Conservation (phyloP, 2,888 invertebrate species). For the Ryuthela nishihirai region DNA sequence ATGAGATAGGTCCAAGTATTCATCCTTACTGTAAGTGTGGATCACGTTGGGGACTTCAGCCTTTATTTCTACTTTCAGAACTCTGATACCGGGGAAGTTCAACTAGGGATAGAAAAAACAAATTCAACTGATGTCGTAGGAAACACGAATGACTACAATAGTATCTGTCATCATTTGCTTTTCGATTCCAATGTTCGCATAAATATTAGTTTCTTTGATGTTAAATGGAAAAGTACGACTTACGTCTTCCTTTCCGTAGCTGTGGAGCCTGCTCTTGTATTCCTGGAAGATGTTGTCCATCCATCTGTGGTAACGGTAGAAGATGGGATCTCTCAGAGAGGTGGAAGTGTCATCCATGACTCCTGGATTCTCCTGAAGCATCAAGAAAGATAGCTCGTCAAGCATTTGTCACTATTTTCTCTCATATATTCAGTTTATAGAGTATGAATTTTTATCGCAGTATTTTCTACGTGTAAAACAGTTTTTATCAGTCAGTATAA, state of each 20-base stretch:
- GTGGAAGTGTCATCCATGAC: conserved; percentile 80
- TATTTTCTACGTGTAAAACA: too few relatives aligned
- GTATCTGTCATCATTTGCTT: too few relatives aligned
- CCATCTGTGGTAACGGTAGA: conserved; percentile 80
- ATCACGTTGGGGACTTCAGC: conserved; percentile 39
- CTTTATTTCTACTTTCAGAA: conserved; percentile 41
- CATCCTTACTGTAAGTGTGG: conserved; percentile 64
- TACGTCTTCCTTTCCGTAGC: conserved; percentile 62
- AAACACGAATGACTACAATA: too few relatives aligned
- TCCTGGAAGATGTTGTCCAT: conserved; percentile 72
- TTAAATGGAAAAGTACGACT: conserved; percentile 21
- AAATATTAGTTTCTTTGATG: too few relatives aligned
- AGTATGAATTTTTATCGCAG: too few relatives aligned
- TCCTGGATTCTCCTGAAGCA: conserved; percentile 66
- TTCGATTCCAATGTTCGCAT: too few relatives aligned
- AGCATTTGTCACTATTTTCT: too few relatives aligned
- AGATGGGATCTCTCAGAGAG: conserved; percentile 80
- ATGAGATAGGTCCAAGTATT: conserved; percentile 69
- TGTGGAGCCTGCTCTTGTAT: conserved; percentile 65
- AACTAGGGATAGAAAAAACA: too few relatives aligned
- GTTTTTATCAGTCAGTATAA: too few relatives aligned
- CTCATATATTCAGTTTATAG: too few relatives aligned
- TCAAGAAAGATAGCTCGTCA: not conserved
- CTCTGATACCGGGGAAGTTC: conserved; percentile 42
- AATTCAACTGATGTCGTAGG: too few relatives aligned